Percentiles rank a stretch among this genome's conserved stretches.
Conservation (phyloP, 2,797 vertebrate species). For the Peromyscus aztecus region DNA sequence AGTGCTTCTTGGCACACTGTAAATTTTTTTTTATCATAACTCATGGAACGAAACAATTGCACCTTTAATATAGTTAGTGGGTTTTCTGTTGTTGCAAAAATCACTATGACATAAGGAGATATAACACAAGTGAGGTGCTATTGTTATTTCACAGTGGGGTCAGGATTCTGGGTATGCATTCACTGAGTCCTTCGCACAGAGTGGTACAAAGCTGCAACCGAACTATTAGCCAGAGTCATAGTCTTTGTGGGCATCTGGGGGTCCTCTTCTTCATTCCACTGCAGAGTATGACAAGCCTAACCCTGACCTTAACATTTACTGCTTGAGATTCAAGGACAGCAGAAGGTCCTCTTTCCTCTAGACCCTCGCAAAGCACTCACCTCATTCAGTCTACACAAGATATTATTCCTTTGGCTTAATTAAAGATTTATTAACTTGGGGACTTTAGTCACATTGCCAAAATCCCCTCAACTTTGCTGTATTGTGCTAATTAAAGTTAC, state of each 20-base stretch:
- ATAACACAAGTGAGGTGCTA: neutral
- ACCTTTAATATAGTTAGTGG: neutral
- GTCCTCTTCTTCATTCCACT: neutral
- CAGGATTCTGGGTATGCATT: neutral
- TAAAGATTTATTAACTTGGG: neutral
- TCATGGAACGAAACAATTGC: neutral
- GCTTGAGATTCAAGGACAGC: neutral
- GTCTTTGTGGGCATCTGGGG: neutral
- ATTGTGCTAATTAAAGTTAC: neutral
- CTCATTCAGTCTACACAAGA: neutral
- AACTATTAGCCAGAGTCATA: neutral
- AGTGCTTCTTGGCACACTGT: neutral
- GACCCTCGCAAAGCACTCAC: neutral
- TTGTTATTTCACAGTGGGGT: neutral
- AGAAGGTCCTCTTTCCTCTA: neutral
- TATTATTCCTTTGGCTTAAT: constrained; percentile 14
- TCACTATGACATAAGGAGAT: neutral
- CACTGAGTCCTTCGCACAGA: neutral
- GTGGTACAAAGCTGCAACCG: neutral
- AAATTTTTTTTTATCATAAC: neutral
- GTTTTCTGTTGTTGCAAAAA: neutral
- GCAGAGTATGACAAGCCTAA: neutral
- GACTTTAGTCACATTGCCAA: neutral
- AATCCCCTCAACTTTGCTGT: neutral
- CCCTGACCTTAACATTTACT: neutral